Base-by-base conservation (phyloP, 2,113 vertebrate genomes). In the Ammodytes marinus region DNA sequence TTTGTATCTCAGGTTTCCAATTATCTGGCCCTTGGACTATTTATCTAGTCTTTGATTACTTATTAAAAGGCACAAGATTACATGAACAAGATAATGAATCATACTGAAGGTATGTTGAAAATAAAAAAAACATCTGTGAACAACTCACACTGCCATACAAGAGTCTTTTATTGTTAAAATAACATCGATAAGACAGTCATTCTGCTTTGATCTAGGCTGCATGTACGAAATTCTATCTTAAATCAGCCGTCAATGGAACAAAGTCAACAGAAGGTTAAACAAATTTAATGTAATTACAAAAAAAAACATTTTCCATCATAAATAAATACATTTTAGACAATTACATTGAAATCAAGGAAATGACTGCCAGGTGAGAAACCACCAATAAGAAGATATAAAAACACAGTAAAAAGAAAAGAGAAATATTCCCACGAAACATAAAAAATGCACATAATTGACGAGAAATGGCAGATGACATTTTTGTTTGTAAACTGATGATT, bases 111-210 rank as follows among this genome's bases (percentile, higher is more conserved):
- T 52, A 17, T 57, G 9, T 49, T 58, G 11, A 52, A 8, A 57
- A 82, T 47, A 76, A 68, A 79, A 81, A 67, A 81, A 67, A 4
- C 11, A 17, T 58, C 15, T 35, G 35, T 55, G 50, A 76, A 64
- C n/a, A 63, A 85, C 68, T 86, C 65, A 85, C 84, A 91, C 86
- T 91, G 74, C 54, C 90, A 87, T 89, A 92, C 85, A 89, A 86
- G 89, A 90, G 86, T 91, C 84, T 93, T 94, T 95, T 95, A 92
- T 91, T 95, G 91, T 94, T 94, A 94, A 95, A 95, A 94, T 93
- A 95, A 95, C 93, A 95, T 93, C 89, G 89, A 95, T 93, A 95
- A 94, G 93, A 94, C 92, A 90, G 90, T 93, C 82, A 88, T 92
- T 90, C 83, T 87, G 73, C 85, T 93, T 81, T 59, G 53, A 88